Base-by-base conservation (phyloP, 1,140 invertebrate species). In the Centruroides sculpturatus region DNA sequence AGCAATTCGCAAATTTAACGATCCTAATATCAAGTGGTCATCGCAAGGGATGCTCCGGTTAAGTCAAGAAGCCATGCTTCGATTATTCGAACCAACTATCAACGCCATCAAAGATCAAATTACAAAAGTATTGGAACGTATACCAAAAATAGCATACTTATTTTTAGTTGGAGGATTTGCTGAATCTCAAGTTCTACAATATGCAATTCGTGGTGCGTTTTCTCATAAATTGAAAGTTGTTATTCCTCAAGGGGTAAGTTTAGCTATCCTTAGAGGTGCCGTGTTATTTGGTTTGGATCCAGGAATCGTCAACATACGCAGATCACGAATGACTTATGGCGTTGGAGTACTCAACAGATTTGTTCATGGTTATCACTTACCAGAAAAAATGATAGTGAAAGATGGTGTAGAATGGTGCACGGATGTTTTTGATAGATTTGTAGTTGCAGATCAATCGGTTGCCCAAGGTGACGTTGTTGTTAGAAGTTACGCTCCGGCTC, bases 151-250 rank as follows among this genome's bases (percentile, higher is more conserved):
- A 1, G 69, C 72, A 35, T 79, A 80, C 64, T 66, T 82, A 61
- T 82, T 82, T 66, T 71, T 82, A 35, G 80, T 81, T 6, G 81
- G 80, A 55, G 80, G 80, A 7, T 82, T 82, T 68, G 74, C 80
- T 3, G 80, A 81, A 64, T 81, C 79, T 0, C 71, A 75, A 56
- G 70, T 81, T 12, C 69, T 82, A 2, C 81, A 82, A 69, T 69
- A 75, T 57, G 74, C 74, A 66, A 73, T 80, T 8, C 64, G 77
- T 35, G 70, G 72, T 58, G 73, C 74, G 56, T 81, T 81, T 68
- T 63, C 59, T 3, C 64, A 70, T 35, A 61, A 73, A 47, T 62
- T 81, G 4, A 76, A 77, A 61, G 73, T 82, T 4, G 75, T 82
- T 35, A 81, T 82, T 57, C 81, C 81, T 9, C 66, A 81, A 77